These are phyloP conservation scores for Macrotrachela quadricornifera DNA, from an alignment of 1,140 invertebrate genomes.

Conservation along the genomic window DNA sequence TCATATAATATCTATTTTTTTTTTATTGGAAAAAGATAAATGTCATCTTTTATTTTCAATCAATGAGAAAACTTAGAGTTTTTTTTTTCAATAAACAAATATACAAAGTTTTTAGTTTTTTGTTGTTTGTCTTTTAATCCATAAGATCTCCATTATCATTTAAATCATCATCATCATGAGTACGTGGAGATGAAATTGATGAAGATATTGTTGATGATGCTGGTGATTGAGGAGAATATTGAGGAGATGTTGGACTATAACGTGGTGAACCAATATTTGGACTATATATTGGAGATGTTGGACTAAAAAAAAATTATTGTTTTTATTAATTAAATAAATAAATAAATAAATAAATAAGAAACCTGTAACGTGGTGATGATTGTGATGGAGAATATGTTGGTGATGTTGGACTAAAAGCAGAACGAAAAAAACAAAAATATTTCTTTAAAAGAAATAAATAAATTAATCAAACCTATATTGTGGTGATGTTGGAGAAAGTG, in stretches of 20 bases:
- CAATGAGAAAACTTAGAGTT: too few species aligned
- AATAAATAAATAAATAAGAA: conserved; percentile 36
- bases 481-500: conserved; percentile 42
- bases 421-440: conserved; percentile 37
- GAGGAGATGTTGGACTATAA: conserved; percentile 22
- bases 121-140: too few species aligned
- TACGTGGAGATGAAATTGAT: conserved; percentile 12
- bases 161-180: too few species aligned
- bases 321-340: conserved; percentile 45
- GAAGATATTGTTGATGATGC: conserved; percentile 24
- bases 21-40: too few species aligned
- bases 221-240: conserved; percentile 22
- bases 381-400: conserved; percentile 24
- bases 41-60: too few species aligned
- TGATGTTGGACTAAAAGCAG: conserved; percentile 33
- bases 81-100: too few species aligned
- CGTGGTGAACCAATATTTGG: conserved; percentile 54
- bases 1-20: too few species aligned
- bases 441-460: conserved; percentile 22
- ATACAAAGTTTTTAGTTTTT: too few species aligned
- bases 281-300: conserved; percentile 45
- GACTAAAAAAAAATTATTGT: conserved; percentile 51
- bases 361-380: conserved; percentile 17
- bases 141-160: too few species aligned
- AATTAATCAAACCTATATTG: conserved; percentile 37